phyloP scores from a whole-genome alignment of 2,888 invertebrate genomes.

The Drosophila prolongata region DNA sequence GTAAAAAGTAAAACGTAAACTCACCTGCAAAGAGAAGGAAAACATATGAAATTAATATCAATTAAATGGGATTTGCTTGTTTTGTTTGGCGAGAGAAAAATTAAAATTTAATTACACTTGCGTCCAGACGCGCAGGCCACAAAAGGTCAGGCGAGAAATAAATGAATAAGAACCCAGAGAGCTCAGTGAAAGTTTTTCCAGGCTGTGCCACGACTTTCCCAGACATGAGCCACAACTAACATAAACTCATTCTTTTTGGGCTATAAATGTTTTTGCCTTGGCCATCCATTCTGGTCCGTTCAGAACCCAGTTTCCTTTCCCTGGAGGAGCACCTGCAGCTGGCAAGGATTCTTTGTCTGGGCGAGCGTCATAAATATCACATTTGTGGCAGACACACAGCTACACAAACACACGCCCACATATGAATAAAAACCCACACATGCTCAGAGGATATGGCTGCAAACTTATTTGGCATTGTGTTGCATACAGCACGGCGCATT shows the following conservation, averaged over 20 bases:
- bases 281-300: conserved; percentile 30
- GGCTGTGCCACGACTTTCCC: conserved; percentile 22
- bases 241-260: conserved; percentile 21
- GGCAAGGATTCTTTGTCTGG: conserved; percentile 50
- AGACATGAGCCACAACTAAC: conserved; percentile 24
- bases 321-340: conserved; percentile 50
- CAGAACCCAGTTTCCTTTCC: conserved; percentile 36
- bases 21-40: conserved; percentile 59
- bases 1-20: conserved; percentile 35
- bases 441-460: conserved; percentile 28
- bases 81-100: conserved; percentile 41
- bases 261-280: conserved; percentile 25
- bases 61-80: conserved; percentile 57
- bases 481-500: conserved; percentile 79
- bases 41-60: conserved; percentile 64
- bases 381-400: conserved; percentile 69
- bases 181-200: conserved; percentile 62
- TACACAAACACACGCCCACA: conserved; percentile 7
- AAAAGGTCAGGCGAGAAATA: conserved; percentile 37
- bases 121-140: conserved; percentile 35
- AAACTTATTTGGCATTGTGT: conserved; percentile 57
- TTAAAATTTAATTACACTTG: conserved; percentile 66
- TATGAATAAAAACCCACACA: conserved; percentile 6
- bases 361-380: conserved; percentile 74
- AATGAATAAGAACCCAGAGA: conserved; percentile 45